phyloP scores from a whole-genome alignment of 1,140 invertebrate genomes.

The Lordiphosa clarofinis region DNA sequence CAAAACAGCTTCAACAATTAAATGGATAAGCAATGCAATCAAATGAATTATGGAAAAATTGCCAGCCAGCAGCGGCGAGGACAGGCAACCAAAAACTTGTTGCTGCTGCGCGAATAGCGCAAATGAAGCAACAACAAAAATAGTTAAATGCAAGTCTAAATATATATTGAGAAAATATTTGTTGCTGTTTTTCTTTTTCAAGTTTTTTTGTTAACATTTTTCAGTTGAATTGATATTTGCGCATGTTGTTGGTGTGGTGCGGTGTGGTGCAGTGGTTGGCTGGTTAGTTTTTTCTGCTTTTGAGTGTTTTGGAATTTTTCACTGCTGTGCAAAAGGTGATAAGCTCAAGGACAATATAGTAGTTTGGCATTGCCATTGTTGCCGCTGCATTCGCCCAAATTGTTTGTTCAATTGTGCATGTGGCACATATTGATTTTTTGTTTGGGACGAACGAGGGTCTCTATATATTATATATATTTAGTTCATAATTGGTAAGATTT shows the following conservation, averaged over 20 bases:
- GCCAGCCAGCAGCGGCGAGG: neutral
- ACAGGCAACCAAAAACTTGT: too few relatives aligned
- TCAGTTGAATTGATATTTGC: slow-evolving; percentile 52
- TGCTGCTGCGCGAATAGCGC: too few relatives aligned
- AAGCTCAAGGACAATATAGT: slow-evolving; percentile 65
- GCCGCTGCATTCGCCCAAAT: slow-evolving; percentile 32
- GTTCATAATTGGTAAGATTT: too few relatives aligned
- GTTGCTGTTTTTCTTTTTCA: slow-evolving; percentile 11
- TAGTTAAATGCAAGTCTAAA: slow-evolving; percentile 19
- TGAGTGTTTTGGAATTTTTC: slow-evolving; percentile 23
- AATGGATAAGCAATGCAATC: slow-evolving; percentile 4
- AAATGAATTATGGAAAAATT: slow-evolving; percentile 8
- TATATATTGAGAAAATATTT: slow-evolving; percentile 37
- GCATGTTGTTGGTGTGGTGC: slow-evolving; percentile 18
- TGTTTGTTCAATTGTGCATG: slow-evolving; percentile 67
- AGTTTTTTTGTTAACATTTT: too few relatives aligned
- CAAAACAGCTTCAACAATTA: slow-evolving; percentile 1
- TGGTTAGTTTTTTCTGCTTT: slow-evolving; percentile 31
- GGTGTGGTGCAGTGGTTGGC: slow-evolving; percentile 3
- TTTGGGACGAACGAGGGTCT: slow-evolving; percentile 15
- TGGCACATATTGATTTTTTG: slow-evolving; percentile 56
- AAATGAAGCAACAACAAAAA: slow-evolving; percentile 1
- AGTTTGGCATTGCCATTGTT: slow-evolving; percentile 52
- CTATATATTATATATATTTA: too few relatives aligned
- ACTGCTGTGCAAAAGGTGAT: slow-evolving; percentile 60